A percentile compares a stretch with the other conserved stretches of the same genome.
Conservation (phyloP, 2,888 invertebrate genomes). For the Tetranychus piercei region DNA sequence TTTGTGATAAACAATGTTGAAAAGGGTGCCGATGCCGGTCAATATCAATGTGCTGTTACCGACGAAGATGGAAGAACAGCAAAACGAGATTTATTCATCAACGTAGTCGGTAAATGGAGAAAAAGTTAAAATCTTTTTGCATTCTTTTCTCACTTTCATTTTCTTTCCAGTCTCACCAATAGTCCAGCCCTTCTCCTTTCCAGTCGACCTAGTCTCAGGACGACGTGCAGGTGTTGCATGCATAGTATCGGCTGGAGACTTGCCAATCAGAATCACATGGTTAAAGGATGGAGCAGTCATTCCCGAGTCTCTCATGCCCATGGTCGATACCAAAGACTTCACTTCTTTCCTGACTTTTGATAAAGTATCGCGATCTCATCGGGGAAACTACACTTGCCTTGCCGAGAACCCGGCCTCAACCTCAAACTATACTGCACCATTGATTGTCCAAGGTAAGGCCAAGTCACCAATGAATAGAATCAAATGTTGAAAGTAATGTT, state of each 20-base stretch:
- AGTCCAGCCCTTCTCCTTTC: conserved; percentile 35
- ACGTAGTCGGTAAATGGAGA: conserved; percentile 12
- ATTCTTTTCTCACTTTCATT: no score
- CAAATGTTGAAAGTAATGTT: no score
- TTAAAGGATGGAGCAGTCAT: conserved; percentile 28
- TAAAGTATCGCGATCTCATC: conserved; percentile 29
- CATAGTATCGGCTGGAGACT: conserved; percentile 31
- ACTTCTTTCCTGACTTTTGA: conserved; percentile 32
- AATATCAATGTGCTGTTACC: conserved; percentile 33
- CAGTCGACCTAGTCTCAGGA: conserved; percentile 35
- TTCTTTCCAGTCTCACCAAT: conserved; percentile 36
- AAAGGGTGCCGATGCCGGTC: conserved; percentile 32
- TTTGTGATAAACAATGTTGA: conserved; percentile 33
- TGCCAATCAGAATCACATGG: conserved; percentile 9
- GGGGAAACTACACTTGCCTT: conserved; percentile 32
- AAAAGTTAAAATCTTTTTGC: neutral
- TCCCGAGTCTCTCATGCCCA: conserved; percentile 24
- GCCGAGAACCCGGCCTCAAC: conserved; percentile 30
- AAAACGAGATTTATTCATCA: conserved; percentile 12
- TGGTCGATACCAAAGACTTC: conserved; percentile 28
- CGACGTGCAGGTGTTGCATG: conserved; percentile 33
- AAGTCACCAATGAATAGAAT: no score
- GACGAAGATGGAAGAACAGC: conserved; percentile 29
- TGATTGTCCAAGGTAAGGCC: conserved; percentile 8
- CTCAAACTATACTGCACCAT: conserved; percentile 29